Evolutionary conservation across 1,140 invertebrate genomes (phyloP).

Genomic region (Agrilus planipennis): DNA sequence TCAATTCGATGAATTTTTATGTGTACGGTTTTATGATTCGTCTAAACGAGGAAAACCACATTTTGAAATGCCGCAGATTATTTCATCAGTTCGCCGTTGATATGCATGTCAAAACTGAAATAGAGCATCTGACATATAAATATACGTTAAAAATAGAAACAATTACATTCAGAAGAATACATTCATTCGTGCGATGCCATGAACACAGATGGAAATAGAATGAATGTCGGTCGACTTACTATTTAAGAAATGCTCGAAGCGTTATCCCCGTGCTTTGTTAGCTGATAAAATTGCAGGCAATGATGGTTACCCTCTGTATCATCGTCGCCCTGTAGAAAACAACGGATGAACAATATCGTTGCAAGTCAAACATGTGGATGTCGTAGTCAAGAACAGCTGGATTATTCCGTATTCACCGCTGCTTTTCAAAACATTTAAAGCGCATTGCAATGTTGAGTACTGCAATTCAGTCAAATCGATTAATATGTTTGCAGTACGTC

Average conservation of each 20-base stretch:
- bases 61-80: slow-evolving; percentile 24
- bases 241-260: slow-evolving; percentile 18
- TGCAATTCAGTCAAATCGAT: slow-evolving; percentile 29
- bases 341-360: slow-evolving; percentile 27
- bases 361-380: slow-evolving; percentile 16
- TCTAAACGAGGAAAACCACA: slow-evolving; percentile 18
- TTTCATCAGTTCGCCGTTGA: slow-evolving; percentile 34
- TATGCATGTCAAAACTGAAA: slow-evolving; percentile 38
- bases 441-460: slow-evolving; percentile 30
- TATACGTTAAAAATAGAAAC: slow-evolving; percentile 33
- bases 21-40: slow-evolving; percentile 30
- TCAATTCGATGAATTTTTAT: slow-evolving; percentile 26
- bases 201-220: slow-evolving; percentile 12
- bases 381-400: slow-evolving; percentile 29
- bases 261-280: slow-evolving; percentile 20
- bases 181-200: slow-evolving; percentile 23
- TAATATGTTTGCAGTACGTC: too few relatives aligned
- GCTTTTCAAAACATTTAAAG: slow-evolving; percentile 25
- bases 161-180: too few relatives aligned
- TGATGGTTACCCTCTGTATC: slow-evolving; percentile 26
- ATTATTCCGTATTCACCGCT: slow-evolving; percentile 31
- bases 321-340: slow-evolving; percentile 27
- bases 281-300: too few relatives aligned
- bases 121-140: slow-evolving; percentile 29
- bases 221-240: slow-evolving; percentile 14